Conservation (phyloP, 1,140 invertebrate genomes). For the Ganaspis sp. region DNA sequence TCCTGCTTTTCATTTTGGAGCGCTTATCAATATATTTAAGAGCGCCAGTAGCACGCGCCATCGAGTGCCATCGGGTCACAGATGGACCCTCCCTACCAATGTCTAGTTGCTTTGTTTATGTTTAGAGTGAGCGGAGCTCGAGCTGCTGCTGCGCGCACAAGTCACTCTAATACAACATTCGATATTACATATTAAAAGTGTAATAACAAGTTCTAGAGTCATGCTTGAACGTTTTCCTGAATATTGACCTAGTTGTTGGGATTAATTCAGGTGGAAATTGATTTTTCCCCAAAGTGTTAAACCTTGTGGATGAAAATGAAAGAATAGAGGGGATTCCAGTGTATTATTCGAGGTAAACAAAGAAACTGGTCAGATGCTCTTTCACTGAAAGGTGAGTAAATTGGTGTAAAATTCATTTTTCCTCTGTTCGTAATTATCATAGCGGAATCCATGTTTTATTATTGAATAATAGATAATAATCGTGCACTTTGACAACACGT, state of each 20-base stretch:
- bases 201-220: not conserved
- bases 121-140: not conserved
- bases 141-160: not conserved
- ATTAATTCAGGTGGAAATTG: not conserved
- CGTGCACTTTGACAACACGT: too few relatives aligned
- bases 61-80: constrained; percentile 15
- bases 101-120: constrained; percentile 23
- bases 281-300: not conserved
- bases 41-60: constrained; percentile 6
- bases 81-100: constrained; percentile 28
- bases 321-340: not conserved
- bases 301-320: not conserved
- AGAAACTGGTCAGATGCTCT: constrained; percentile 14
- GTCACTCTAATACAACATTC: not conserved
- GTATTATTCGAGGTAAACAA: constrained; percentile 22
- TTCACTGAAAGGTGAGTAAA: not conserved
- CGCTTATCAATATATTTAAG: not conserved
- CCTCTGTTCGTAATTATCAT: too few relatives aligned
- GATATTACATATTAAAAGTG: not conserved
- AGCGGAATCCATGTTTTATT: too few relatives aligned
- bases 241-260: not conserved
- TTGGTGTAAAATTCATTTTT: too few relatives aligned
- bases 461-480: too few relatives aligned
- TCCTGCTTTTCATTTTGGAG: constrained; percentile 2
- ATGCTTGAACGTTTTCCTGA: not conserved